Base-by-base conservation (phyloP, 2,113 vertebrate genomes). In the Lanius ludovicianus region DNA sequence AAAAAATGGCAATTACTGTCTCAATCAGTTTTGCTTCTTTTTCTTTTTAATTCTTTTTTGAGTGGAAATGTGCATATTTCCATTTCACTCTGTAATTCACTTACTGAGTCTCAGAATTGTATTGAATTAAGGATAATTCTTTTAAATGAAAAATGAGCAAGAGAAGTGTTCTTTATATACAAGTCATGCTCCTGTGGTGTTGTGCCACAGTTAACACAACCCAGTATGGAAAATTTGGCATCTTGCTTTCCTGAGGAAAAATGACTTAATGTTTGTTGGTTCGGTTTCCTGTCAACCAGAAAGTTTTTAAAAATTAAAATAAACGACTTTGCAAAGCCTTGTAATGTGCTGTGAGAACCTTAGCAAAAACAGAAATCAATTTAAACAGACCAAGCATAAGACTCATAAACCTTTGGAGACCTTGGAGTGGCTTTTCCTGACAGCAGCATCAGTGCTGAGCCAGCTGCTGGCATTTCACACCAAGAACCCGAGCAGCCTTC, bases 291-390 rank as follows among this genome's bases (percentile, higher is more conserved):
- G 46, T 42, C 18, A 2, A 62, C 63, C 62, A 91, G 81, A 63
- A 88, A 75, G 31, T 83, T 86, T 52, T 47, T 41, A 68, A 90
- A 90, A 94, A 93, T 87, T 46, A 92, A 89, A 93, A 96, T 47
- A 62, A 93, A 94, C 0, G 2, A 75, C 80, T 90, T 94, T 80
- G 39, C 47, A 92, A 70, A 73, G 62, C 63, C 39, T 15, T 67
- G 15, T 46, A 62, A 30, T 22, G 37, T 73, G 50, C 63, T 70
- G 25, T 67, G 89, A 93, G 86, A 93, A n/a, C 13, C 53, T 16
- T 37, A 46, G 59, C 78, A 65, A 84, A 80, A 95, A 39, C 53
- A 96, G 46, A 85, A 57, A 73, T 83, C 90, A 80, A 15, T 92
- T 92, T 87, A 79, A 90, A 53, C 53, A 76, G 77, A 47, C 53